Evolutionary conservation across 1,140 invertebrate species (phyloP).

Genomic region (Drosophila quadrilineata): DNA sequence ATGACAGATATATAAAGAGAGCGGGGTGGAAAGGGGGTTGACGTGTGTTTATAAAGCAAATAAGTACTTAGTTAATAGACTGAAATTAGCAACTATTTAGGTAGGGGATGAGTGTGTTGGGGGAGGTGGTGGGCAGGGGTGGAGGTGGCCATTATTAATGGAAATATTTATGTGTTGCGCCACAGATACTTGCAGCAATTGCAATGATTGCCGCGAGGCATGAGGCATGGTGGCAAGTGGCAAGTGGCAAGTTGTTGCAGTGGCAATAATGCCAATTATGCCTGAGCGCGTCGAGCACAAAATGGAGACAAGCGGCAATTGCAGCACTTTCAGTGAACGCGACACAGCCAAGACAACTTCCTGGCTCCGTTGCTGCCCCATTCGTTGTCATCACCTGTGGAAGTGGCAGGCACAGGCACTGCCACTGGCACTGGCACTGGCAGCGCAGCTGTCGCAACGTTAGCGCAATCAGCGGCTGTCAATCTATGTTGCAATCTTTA

Average conservation of each 20-base stretch:
- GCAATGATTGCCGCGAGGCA: background rate
- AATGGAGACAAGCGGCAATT: slow-evolving; percentile 17
- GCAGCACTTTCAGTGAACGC: slow-evolving; percentile 35
- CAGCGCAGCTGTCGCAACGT: slow-evolving; percentile 23
- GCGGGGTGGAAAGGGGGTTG: no score
- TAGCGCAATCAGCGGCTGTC: slow-evolving; percentile 72
- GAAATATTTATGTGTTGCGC: slow-evolving; percentile 53
- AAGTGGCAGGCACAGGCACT: slow-evolving; percentile 1
- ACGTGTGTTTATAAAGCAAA: background rate
- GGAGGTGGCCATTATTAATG: slow-evolving; percentile 36
- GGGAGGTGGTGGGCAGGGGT: background rate
- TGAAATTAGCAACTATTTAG: slow-evolving; percentile 9
- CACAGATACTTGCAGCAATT: slow-evolving; percentile 14
- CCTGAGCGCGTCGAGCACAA: slow-evolving; percentile 15
- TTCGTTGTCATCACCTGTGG: background rate
- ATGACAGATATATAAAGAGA: no score
- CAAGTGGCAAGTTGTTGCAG: slow-evolving; percentile 56
- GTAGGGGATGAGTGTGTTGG: background rate
- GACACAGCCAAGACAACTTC: slow-evolving; percentile 44
- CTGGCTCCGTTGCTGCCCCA: slow-evolving; percentile 27
- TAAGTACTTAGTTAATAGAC: slow-evolving; percentile 16
- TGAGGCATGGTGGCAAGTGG: background rate
- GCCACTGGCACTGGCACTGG: slow-evolving; percentile 11
- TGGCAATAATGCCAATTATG: slow-evolving; percentile 70
- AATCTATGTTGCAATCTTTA: slow-evolving; percentile 74